Evolutionary conservation across 2,113 vertebrate species (phyloP).

Genomic region (Passer domesticus): DNA sequence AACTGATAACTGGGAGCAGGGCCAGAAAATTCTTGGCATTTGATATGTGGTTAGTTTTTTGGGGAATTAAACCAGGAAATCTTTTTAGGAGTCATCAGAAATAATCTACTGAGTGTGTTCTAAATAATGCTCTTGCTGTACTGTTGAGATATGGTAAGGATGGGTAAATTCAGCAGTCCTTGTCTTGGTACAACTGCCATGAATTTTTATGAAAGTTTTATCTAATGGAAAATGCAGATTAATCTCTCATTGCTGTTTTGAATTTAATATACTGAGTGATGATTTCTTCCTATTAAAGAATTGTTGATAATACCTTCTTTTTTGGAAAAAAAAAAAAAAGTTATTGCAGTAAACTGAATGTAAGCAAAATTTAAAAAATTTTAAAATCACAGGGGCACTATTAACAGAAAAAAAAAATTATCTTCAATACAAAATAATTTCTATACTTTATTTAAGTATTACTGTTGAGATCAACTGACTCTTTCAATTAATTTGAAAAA

Average conservation of each 20-base stretch:
- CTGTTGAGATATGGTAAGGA: neutral
- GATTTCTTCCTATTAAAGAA: neutral
- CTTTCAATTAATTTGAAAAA: neutral
- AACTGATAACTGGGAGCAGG: slow-evolving; percentile 22
- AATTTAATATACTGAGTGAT: neutral
- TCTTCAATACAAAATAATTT: neutral
- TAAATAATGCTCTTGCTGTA: neutral
- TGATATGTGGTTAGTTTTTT: neutral
- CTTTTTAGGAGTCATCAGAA: neutral
- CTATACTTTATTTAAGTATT: neutral
- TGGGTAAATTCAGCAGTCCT: neutral
- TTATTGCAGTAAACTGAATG: neutral
- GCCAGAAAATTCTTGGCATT: slow-evolving; percentile 31
- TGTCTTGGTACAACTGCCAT: neutral
- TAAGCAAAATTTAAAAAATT: neutral
- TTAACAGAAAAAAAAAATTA: neutral
- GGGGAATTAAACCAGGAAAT: neutral
- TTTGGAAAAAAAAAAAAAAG: neutral
- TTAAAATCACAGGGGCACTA: neutral
- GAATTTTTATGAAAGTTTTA: neutral
- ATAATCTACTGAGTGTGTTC: neutral
- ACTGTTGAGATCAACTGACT: fast-evolving
- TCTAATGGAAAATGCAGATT: neutral
- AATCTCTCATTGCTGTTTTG: neutral
- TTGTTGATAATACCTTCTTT: no score